These are phyloP conservation scores for Callocephalon fimbriatum DNA, from an alignment of 2,113 vertebrate species.

Conservation along the genomic window DNA sequence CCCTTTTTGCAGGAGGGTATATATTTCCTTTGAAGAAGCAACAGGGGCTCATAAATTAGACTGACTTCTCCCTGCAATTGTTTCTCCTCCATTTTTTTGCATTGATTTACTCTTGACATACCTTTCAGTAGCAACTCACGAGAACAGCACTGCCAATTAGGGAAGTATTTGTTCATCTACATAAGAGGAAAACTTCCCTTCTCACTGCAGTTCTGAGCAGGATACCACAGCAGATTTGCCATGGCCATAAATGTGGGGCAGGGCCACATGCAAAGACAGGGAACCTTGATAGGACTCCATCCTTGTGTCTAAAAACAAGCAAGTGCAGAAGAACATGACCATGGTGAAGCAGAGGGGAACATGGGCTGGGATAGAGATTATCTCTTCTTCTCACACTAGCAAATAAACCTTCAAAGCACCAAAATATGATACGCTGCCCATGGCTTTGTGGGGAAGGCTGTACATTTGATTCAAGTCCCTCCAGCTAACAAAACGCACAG, in stretches of 20 bases:
- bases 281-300: neutral
- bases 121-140: conserved; percentile 11
- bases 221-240: neutral
- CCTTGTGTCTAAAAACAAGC: neutral
- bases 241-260: neutral
- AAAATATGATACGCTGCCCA: neutral
- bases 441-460: neutral
- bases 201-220: neutral
- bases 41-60: conserved; percentile 43
- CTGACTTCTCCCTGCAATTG: neutral
- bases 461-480: conserved; percentile 31
- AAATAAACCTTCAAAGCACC: neutral
- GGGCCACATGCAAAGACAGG: neutral
- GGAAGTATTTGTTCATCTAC: neutral
- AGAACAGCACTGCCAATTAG: neutral
- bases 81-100: conserved; percentile 37
- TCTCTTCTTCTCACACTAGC: neutral
- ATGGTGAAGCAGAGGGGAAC: neutral
- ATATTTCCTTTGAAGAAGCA: conserved; percentile 61
- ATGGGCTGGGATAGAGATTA: neutral
- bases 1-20: neutral
- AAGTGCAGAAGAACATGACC: neutral
- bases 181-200: neutral
- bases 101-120: conserved; percentile 5
- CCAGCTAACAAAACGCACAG: conserved; percentile 40